Percentiles rank a stretch among this genome's conserved stretches.
Evolutionary conservation across 2,888 invertebrate genomes (phyloP).

Genomic region (Pseudococcus viburni): DNA sequence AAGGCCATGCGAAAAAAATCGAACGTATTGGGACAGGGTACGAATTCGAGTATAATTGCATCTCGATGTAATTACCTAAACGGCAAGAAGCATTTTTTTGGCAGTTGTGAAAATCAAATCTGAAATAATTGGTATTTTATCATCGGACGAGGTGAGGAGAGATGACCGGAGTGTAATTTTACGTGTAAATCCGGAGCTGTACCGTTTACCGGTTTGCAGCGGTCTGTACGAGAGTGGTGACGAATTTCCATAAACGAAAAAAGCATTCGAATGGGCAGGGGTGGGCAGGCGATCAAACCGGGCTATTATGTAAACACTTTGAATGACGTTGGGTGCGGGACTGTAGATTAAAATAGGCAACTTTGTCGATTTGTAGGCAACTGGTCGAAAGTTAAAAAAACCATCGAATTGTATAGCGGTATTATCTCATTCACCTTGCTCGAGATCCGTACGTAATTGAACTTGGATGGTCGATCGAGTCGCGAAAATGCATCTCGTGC

Average conservation of each 20-base stretch:
- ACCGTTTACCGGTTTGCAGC: slow-evolving; percentile 18
- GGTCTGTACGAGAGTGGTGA: slow-evolving; percentile 19
- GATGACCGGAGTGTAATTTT: not conserved
- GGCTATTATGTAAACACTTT: not conserved
- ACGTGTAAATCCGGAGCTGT: not conserved
- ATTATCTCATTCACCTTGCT: not conserved
- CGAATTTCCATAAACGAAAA: not conserved
- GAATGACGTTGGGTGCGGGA: not conserved
- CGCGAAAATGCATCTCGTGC: not conserved
- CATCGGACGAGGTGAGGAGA: not conserved
- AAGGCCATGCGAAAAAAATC: slow-evolving; percentile 42
- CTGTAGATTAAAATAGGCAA: too few relatives aligned
- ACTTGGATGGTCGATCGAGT: slow-evolving; percentile 21
- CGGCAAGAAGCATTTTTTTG: not conserved
- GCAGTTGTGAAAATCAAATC: not conserved
- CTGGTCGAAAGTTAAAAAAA: not conserved
- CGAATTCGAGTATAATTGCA: slow-evolving; percentile 17
- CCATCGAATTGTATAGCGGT: not conserved
- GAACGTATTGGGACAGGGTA: not conserved
- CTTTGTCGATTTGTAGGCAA: not conserved
- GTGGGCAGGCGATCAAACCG: not conserved
- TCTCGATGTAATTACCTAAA: slow-evolving; percentile 1
- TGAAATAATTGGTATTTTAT: not conserved
- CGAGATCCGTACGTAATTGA: not conserved
- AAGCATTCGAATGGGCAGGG: not conserved